Percentiles rank a stretch among this genome's conserved stretches.
These are phyloP conservation scores for Xestia sexstrigata DNA, from an alignment of 2,888 invertebrate genomes.

Conservation along the genomic window DNA sequence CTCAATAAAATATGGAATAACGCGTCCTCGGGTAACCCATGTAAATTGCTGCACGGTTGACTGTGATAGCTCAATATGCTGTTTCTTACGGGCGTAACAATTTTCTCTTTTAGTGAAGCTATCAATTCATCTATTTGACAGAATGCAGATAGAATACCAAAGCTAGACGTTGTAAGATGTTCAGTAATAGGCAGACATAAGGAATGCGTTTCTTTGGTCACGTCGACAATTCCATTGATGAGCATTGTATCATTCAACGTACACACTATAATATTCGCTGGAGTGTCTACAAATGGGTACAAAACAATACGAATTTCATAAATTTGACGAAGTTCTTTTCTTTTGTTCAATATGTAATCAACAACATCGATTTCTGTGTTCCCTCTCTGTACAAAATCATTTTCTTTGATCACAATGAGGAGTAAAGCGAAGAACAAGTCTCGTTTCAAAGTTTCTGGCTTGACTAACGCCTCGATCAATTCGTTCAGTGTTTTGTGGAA, in stretches of 20 bases:
- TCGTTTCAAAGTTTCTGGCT: slow-evolving; percentile 75
- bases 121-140: slow-evolving; percentile 63
- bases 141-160: slow-evolving; percentile 68
- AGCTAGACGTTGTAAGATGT: slow-evolving; percentile 61
- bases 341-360: slow-evolving; percentile 68
- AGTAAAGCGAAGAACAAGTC: slow-evolving; percentile 76
- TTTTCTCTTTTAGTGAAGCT: slow-evolving; percentile 66
- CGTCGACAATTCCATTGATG: slow-evolving; percentile 69
- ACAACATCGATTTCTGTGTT: slow-evolving; percentile 56
- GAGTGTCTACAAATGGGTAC: slow-evolving; percentile 63
- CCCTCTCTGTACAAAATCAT: slow-evolving; percentile 70
- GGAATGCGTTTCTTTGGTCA: slow-evolving; percentile 67
- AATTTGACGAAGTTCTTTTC: slow-evolving; percentile 48
- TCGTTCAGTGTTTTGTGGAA: slow-evolving; percentile 71
- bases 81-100: slow-evolving; percentile 71
- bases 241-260: slow-evolving; percentile 69
- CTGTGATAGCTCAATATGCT: slow-evolving; percentile 69
- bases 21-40: slow-evolving; percentile 72
- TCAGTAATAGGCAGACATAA: slow-evolving; percentile 67
- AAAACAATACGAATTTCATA: slow-evolving; percentile 69
- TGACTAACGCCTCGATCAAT: slow-evolving; percentile 76
- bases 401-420: slow-evolving; percentile 76
- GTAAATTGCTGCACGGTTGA: slow-evolving; percentile 67
- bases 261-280: slow-evolving; percentile 68
- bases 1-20: slow-evolving; percentile 69